These are phyloP conservation scores for Euglossa dilemma DNA, from an alignment of 1,140 invertebrate genomes.

Conservation along the genomic window DNA sequence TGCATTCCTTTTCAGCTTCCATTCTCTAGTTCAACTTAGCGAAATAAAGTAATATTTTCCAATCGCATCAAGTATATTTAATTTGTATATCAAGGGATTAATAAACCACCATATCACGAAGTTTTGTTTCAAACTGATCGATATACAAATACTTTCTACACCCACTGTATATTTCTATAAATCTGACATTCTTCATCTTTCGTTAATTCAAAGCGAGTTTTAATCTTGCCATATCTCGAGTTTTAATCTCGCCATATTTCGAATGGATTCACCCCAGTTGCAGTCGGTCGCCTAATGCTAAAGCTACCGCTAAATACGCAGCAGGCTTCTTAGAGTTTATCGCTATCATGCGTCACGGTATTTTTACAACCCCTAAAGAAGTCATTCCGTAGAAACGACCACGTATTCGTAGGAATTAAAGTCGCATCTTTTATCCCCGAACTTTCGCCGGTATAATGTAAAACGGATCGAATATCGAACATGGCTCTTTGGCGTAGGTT, in stretches of 20 bases:
- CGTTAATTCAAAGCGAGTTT: neutral
- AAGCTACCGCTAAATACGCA: neutral
- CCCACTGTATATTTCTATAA: no score
- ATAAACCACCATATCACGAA: no score
- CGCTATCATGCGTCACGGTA: neutral
- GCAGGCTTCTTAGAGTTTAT: neutral
- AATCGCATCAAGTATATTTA: no score
- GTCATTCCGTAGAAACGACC: neutral
- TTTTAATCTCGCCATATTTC: neutral
- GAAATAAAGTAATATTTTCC: no score
- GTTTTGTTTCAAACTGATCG: no score
- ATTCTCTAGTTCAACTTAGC: no score
- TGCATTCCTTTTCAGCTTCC: no score
- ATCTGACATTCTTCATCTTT: no score
- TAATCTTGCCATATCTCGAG: neutral
- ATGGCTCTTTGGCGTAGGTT: neutral
- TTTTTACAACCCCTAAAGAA: neutral
- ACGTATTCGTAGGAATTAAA: neutral
- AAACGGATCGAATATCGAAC: neutral
- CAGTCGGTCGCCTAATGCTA: neutral
- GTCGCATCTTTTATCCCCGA: neutral
- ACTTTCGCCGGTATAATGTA: neutral
- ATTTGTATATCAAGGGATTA: no score
- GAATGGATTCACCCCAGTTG: no score
- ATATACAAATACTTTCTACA: no score